These are phyloP conservation scores for Myiopsitta monachus DNA, from an alignment of 2,113 vertebrate species.

Conservation along the genomic window DNA sequence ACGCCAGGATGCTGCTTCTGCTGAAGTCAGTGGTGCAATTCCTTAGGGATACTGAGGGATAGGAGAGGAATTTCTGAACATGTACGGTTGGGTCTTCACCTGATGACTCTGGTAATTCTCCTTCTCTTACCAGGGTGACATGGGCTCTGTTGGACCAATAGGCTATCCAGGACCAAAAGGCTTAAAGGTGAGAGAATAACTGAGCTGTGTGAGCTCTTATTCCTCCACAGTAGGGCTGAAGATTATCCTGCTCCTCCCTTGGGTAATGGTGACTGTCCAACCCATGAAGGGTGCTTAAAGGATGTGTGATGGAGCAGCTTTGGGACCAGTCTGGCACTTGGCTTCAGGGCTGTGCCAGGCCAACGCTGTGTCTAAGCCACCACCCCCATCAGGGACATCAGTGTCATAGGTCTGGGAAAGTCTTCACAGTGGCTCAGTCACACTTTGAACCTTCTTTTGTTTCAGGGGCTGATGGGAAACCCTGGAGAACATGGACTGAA, in stretches of 20 bases:
- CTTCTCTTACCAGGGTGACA: conserved; percentile 86
- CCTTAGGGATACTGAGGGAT: background rate
- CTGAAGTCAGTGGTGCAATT: background rate
- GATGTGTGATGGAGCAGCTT: background rate
- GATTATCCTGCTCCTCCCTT: background rate
- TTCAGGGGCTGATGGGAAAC: conserved; percentile 94
- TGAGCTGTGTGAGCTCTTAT: background rate
- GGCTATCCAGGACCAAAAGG: conserved; percentile 90
- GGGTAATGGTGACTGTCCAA: background rate
- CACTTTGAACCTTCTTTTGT: conserved; percentile 28
- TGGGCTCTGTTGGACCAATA: conserved; percentile 86
- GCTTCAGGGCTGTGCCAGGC: background rate
- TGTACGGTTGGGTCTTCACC: background rate
- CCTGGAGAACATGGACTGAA: conserved; percentile 99
- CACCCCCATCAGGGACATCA: background rate
- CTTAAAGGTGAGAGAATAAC: conserved; percentile 84
- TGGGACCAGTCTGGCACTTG: background rate
- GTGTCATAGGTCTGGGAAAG: background rate
- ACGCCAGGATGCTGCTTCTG: background rate
- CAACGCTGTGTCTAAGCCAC: background rate
- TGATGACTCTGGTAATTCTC: background rate
- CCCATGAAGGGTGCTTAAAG: background rate
- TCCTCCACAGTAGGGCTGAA: background rate
- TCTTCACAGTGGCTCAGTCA: background rate
- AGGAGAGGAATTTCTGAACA: background rate